phyloP scores from a whole-genome alignment of 2,113 vertebrate genomes.

The Rallus limicola region DNA sequence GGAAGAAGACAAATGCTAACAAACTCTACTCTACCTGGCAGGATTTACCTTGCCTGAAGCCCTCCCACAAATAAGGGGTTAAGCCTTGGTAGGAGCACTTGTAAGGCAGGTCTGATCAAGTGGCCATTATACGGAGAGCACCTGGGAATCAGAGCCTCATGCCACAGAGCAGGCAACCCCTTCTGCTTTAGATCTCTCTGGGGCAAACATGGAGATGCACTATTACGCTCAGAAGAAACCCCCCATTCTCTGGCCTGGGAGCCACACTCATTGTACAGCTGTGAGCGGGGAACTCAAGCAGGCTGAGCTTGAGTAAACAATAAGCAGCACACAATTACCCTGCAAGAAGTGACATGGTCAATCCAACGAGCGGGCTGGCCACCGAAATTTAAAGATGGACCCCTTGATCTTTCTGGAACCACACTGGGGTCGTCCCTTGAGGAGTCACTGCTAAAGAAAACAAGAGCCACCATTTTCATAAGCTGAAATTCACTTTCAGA shows the following conservation, averaged over 20 bases:
- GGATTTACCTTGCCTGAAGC: neutral
- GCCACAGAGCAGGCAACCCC: neutral
- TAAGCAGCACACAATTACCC: constrained; percentile 49
- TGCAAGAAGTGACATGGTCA: constrained; percentile 40
- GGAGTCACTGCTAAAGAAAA: constrained; percentile 71
- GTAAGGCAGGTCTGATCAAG: neutral
- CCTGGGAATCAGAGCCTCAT: neutral
- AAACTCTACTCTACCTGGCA: neutral
- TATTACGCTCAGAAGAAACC: neutral
- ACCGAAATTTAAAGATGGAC: constrained; percentile 86
- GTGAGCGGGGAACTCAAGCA: neutral
- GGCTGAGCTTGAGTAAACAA: neutral
- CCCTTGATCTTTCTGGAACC: constrained; percentile 49
- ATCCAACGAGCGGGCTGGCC: constrained; percentile 88
- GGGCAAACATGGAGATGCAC: neutral
- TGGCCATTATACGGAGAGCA: neutral
- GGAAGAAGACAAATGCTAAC: neutral
- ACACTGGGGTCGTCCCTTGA: neutral
- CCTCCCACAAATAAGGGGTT: neutral
- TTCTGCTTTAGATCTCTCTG: neutral
- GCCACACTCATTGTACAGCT: neutral
- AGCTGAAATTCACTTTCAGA: neutral
- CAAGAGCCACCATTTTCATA: neutral
- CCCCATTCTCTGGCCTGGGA: neutral
- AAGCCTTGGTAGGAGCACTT: neutral